phyloP scores from a whole-genome alignment of 2,888 invertebrate genomes.

The Deroplatys truncata region DNA sequence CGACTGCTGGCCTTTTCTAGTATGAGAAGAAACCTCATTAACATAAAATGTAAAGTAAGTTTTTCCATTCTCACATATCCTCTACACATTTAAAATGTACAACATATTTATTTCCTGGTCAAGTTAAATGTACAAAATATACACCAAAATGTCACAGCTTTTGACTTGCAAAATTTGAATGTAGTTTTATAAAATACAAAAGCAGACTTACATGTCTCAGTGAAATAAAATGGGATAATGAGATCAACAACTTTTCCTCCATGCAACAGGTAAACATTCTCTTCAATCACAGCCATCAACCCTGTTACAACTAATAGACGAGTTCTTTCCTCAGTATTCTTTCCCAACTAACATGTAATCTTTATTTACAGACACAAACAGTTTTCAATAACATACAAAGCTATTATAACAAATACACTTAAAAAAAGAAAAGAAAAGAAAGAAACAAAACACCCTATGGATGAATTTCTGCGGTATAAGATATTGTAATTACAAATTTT shows the following conservation, averaged over 20 bases:
- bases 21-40: too few species aligned
- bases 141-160: neutral
- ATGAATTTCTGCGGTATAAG: neutral
- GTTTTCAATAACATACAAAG: neutral
- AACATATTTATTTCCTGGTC: neutral
- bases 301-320: neutral
- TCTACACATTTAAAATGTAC: neutral
- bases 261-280: neutral
- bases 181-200: neutral
- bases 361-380: neutral
- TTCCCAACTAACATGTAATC: neutral
- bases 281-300: neutral
- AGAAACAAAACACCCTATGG: neutral
- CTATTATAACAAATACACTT: neutral
- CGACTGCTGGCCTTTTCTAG: too few species aligned
- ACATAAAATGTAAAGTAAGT: too few species aligned
- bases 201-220: neutral
- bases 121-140: neutral
- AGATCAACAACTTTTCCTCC: neutral
- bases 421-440: neutral
- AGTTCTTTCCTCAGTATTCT: neutral
- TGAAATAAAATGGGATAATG: neutral
- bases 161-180: neutral
- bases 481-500: neutral
- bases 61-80: neutral